These are phyloP conservation scores for Columba livia DNA, from an alignment of 2,113 vertebrate species.

Conservation along the genomic window DNA sequence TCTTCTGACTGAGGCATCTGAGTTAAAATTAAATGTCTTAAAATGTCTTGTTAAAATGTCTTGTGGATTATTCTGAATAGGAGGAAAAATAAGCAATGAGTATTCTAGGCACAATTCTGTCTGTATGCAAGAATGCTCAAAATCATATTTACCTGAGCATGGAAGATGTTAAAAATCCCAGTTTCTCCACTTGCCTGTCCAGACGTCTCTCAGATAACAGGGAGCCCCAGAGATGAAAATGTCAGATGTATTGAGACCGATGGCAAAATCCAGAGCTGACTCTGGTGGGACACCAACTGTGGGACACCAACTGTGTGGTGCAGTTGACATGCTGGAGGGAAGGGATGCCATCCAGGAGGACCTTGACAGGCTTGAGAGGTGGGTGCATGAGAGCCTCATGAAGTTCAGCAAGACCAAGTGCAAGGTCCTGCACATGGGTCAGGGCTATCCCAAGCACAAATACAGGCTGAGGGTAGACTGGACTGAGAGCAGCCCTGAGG, in stretches of 20 bases:
- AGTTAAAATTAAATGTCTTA: not conserved
- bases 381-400: too few relatives aligned
- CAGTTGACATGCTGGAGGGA: too few relatives aligned
- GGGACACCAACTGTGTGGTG: too few relatives aligned
- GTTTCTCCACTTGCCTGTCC: not conserved
- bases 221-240: not conserved
- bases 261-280: not conserved
- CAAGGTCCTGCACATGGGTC: too few relatives aligned
- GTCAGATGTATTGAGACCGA: rapidly evolving
- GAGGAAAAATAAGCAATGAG: not conserved
- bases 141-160: not conserved
- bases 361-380: too few relatives aligned
- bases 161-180: not conserved
- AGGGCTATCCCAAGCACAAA: too few relatives aligned
- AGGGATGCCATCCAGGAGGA: too few relatives aligned
- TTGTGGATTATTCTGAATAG: not conserved
- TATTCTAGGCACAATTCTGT: not conserved
- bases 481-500: too few relatives aligned
- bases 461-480: too few relatives aligned
- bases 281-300: not conserved
- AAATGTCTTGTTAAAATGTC: too few relatives aligned
- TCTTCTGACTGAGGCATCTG: not conserved
- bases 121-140: not conserved
- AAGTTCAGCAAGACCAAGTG: too few relatives aligned
- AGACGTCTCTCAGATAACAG: not conserved